Evolutionary conservation across 2,113 vertebrate genomes (phyloP).

Genomic region (Glareola pratincola): DNA sequence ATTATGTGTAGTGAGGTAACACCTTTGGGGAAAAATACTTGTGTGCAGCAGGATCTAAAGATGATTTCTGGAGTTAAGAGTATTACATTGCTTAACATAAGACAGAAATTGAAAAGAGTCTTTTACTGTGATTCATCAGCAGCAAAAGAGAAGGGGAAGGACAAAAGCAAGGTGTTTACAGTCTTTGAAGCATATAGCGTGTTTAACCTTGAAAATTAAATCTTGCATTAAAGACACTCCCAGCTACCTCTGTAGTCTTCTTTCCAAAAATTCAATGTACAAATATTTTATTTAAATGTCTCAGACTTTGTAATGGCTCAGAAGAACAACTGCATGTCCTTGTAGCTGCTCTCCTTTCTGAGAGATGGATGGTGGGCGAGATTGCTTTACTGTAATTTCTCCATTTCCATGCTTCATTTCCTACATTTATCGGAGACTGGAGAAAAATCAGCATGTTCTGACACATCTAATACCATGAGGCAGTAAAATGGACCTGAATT

Average conservation of each 20-base stretch:
- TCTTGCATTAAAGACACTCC: slow-evolving; percentile 55
- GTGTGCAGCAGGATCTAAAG: slow-evolving; percentile 38
- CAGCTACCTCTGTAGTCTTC: slow-evolving; percentile 50
- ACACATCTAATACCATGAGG: slow-evolving; percentile 55
- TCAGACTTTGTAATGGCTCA: slow-evolving; percentile 58
- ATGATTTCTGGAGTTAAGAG: slow-evolving; percentile 42
- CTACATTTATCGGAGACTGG: slow-evolving; percentile 53
- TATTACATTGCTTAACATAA: slow-evolving; percentile 43
- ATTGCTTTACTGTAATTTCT: slow-evolving; percentile 58
- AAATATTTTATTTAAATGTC: slow-evolving; percentile 61
- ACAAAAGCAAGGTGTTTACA: slow-evolving; percentile 34
- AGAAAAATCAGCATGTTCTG: slow-evolving; percentile 71
- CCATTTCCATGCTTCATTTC: slow-evolving; percentile 69
- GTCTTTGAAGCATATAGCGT: slow-evolving; percentile 36
- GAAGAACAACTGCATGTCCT: slow-evolving; percentile 48
- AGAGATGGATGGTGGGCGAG: slow-evolving; percentile 5
- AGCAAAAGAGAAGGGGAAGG: slow-evolving; percentile 42
- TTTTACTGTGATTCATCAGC: slow-evolving; percentile 47
- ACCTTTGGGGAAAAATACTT: background rate
- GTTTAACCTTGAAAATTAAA: slow-evolving; percentile 66
- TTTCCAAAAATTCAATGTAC: slow-evolving; percentile 60
- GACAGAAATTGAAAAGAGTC: slow-evolving; percentile 34
- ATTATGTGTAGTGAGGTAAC: slow-evolving; percentile 25
- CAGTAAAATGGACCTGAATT: slow-evolving; percentile 72
- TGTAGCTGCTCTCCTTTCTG: slow-evolving; percentile 40